Evolutionary conservation across 2,797 vertebrate species (phyloP).

Genomic region (Notolabrus celidotus): DNA sequence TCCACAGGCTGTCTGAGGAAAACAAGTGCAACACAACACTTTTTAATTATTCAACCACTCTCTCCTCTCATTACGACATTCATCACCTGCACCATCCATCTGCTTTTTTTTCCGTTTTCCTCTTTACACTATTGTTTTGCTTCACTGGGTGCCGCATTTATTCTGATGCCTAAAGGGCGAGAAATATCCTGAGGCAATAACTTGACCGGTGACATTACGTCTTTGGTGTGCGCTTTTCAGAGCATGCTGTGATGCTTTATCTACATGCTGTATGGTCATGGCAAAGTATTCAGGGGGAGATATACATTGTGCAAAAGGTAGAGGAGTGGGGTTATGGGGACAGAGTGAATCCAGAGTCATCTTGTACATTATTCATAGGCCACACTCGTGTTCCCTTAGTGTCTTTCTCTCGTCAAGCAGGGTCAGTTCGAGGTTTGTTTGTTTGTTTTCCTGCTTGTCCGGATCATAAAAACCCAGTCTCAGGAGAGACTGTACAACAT

Average conservation of each 20-base stretch:
- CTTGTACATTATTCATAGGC: slow-evolving; percentile 79
- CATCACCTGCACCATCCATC: slow-evolving; percentile 24
- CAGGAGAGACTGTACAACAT: slow-evolving; percentile 1
- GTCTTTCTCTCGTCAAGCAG: slow-evolving; percentile 15
- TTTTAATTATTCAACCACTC: slow-evolving; percentile 53
- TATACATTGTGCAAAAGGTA: slow-evolving; percentile 38
- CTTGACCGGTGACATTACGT: slow-evolving; percentile 36
- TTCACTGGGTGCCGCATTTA: slow-evolving; percentile 22
- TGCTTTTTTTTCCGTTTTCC: background rate
- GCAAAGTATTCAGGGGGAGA: slow-evolving; percentile 34
- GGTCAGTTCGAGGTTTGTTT: slow-evolving; percentile 56
- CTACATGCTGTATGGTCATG: slow-evolving; percentile 23
- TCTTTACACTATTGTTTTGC: slow-evolving; percentile 8
- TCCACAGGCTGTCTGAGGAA: slow-evolving; percentile 4
- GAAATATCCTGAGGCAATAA: slow-evolving; percentile 19
- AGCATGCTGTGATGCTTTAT: slow-evolving; percentile 51
- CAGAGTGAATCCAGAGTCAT: slow-evolving; percentile 68
- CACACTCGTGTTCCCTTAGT: slow-evolving; percentile 64
- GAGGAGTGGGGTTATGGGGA: slow-evolving; percentile 52
- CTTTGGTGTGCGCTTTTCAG: slow-evolving; percentile 33
- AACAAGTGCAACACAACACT: slow-evolving; percentile 32
- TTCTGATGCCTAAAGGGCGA: slow-evolving; percentile 17
- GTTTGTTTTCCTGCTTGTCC: slow-evolving; percentile 47
- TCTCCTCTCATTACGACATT: slow-evolving; percentile 17
- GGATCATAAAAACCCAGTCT: slow-evolving; percentile 50